Evolutionary conservation across 1,140 invertebrate genomes (phyloP), one percentile per base, ranked within the genome.

Genomic region (Saccostrea glomerata): DNA sequence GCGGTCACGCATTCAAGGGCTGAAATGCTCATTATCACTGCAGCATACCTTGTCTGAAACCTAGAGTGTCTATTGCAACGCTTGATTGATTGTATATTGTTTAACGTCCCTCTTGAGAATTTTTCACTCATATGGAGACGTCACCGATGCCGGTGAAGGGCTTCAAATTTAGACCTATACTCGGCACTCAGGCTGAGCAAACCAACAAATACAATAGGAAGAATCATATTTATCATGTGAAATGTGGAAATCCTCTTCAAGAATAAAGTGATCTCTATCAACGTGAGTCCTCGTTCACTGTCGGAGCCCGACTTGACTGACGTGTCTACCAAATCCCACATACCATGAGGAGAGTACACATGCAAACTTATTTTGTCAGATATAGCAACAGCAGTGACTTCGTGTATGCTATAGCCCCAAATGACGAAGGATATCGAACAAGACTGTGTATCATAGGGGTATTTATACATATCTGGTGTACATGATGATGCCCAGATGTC

Each of bases 151-250:
- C n/a, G n/a, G n/a, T n/a, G n/a, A n/a, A n/a, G n/a, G n/a, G n/a
- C n/a, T n/a, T n/a, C n/a, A n/a, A n/a, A n/a, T n/a, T n/a, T n/a
- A n/a, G n/a, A n/a, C n/a, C n/a, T n/a, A n/a, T n/a, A n/a, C n/a
- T n/a, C n/a, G n/a, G n/a, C n/a, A n/a, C n/a, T n/a, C n/a, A n/a
- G n/a, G n/a, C n/a, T n/a, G 3, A 87, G 54, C 36, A 89, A 25
- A 4, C 82, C 82, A 63, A 89, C 84, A 12, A 82, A 20, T 9
- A 55, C 60, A 5, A 89, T 85, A 11, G 88, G 86, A 9, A 89
- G 63, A 60, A 89, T 87, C 54, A 89, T 55, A 54, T 84, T 87
- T 5, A 89, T n/a, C 12, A 89, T 23, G 36, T 54, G 84, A 54
- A 87, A 89, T 2, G 82, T 63, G 23, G 83, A 15, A 13, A 82